These are phyloP conservation scores for Apeltes quadracus DNA, from an alignment of 2,113 vertebrate genomes.

Conservation along the genomic window DNA sequence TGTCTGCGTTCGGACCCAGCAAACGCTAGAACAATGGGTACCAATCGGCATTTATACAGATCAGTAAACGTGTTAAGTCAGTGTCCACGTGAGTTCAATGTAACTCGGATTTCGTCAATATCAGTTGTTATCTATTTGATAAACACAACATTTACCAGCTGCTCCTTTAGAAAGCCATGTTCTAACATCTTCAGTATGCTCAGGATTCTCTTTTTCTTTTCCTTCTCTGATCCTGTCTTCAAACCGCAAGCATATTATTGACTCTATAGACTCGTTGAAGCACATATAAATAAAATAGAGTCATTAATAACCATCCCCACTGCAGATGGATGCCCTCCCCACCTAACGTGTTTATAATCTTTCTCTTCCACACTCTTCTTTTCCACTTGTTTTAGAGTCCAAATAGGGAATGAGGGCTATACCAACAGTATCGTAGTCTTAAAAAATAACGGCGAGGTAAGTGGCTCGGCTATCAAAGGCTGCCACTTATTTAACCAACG, in stretches of 20 bases:
- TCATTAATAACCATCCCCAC: conserved; percentile 57
- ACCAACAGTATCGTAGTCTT: conserved; percentile 50
- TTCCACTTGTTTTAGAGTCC: conserved; percentile 49
- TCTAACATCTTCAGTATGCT: not conserved
- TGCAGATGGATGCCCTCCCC: conserved; percentile 7
- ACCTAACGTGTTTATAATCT: conserved; percentile 38
- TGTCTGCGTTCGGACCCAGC: too few species aligned
- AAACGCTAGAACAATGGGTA: too few species aligned
- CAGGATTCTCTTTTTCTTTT: not conserved
- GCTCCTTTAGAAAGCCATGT: not conserved
- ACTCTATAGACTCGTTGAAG: conserved; percentile 51
- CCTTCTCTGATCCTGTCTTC: not conserved
- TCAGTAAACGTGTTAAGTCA: too few species aligned
- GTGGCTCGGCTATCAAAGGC: conserved; percentile 61
- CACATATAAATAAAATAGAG: conserved; percentile 54
- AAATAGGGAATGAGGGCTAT: conserved; percentile 32
- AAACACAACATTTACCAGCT: not conserved
- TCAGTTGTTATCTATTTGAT: too few species aligned
- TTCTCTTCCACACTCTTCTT: conserved; percentile 34
- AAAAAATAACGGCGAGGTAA: conserved; percentile 57
- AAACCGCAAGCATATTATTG: conserved; percentile 37
- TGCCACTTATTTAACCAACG: conserved; percentile 73
- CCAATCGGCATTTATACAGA: too few species aligned
- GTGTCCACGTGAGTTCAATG: too few species aligned
- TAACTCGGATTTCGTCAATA: too few species aligned